Conservation (phyloP, 2,888 invertebrate genomes). For the Stenurella melanura region DNA sequence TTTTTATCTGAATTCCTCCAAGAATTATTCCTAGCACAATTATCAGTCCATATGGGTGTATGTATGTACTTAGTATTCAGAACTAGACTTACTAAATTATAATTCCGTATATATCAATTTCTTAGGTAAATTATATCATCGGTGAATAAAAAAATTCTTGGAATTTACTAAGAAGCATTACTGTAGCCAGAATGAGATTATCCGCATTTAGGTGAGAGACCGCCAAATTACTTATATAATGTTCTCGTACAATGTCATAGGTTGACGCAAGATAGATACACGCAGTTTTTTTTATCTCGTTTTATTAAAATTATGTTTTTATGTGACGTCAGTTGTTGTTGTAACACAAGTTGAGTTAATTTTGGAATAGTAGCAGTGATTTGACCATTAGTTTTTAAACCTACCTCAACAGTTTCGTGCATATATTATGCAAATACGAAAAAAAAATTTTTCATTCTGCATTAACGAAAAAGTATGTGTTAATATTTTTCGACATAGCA, state of each 20-base stretch:
- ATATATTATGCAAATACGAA: too few species aligned
- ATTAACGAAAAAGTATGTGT: too few species aligned
- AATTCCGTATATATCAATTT: constrained; percentile 21
- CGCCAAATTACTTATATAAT: background rate
- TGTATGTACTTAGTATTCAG: constrained; percentile 11
- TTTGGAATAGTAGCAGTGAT: too few species aligned
- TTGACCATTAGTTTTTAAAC: too few species aligned
- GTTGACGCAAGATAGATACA: background rate
- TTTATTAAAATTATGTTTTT: background rate
- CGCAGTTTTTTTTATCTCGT: background rate
- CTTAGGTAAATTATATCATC: constrained; percentile 21
- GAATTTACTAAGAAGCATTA: constrained; percentile 5
- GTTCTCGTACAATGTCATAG: background rate
- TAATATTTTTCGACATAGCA: too few species aligned
- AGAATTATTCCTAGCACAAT: background rate
- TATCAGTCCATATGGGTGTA: background rate
- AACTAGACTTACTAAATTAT: constrained; percentile 5
- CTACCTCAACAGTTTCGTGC: too few species aligned
- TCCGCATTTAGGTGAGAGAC: constrained; percentile 13
- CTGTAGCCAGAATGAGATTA: background rate
- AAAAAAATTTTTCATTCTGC: too few species aligned
- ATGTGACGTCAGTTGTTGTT: background rate
- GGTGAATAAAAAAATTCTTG: constrained; percentile 16
- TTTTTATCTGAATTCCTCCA: constrained; percentile 12
- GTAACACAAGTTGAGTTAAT: too few species aligned